Evolutionary conservation across 2,113 vertebrate genomes (phyloP).

Genomic region (Gallinago paraguaiae): DNA sequence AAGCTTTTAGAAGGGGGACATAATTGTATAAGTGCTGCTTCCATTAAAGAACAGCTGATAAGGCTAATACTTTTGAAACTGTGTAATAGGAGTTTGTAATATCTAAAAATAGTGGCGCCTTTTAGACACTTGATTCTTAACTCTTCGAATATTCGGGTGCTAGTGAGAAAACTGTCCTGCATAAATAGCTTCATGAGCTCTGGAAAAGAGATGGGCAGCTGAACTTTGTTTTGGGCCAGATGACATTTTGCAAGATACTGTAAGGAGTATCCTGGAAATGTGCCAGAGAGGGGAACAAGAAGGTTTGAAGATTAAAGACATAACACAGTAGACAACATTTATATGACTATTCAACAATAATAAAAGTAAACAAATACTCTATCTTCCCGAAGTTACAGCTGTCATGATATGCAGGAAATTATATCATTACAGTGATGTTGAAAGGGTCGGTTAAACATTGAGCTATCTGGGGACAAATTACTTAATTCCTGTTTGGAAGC

Average conservation of each 20-base stretch:
- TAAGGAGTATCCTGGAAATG: neutral
- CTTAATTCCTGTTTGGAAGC: neutral
- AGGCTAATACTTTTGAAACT: conserved; percentile 44
- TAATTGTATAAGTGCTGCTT: conserved; percentile 53
- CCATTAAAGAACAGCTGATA: conserved; percentile 63
- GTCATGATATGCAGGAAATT: neutral
- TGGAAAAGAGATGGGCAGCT: neutral
- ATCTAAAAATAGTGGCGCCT: neutral
- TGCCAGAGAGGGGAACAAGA: neutral
- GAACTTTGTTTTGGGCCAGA: neutral
- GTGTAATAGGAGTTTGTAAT: conserved; percentile 18
- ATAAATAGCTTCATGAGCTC: neutral
- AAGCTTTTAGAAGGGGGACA: conserved; percentile 26
- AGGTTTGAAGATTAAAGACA: neutral
- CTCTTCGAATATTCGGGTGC: neutral
- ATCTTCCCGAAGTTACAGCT: neutral
- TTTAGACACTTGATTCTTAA: neutral
- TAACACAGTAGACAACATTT: neutral
- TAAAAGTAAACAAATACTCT: neutral
- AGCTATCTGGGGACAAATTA: neutral
- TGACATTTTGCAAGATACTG: neutral
- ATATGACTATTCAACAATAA: neutral
- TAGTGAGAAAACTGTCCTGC: neutral
- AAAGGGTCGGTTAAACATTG: neutral
- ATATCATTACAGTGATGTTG: neutral